Evolutionary conservation across 2,797 vertebrate species (phyloP).

Genomic region (Crypturellus tataupa): DNA sequence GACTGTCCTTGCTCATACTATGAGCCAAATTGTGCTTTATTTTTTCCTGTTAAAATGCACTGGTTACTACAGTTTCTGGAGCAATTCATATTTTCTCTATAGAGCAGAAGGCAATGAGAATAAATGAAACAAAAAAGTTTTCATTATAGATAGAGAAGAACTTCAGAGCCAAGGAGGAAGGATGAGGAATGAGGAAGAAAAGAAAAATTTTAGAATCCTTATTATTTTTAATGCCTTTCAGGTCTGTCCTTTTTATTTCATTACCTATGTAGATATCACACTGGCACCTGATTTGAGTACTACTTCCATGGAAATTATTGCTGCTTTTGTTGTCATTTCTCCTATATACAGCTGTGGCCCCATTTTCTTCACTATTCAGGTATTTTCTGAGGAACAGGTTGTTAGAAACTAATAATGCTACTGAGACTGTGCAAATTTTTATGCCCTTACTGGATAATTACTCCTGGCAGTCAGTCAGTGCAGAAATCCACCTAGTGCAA

Average conservation of each 20-base stretch:
- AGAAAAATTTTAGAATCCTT: neutral
- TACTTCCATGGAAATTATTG: neutral
- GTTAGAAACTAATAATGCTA: slow-evolving; percentile 1
- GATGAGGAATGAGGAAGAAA: neutral
- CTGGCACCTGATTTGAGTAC: neutral
- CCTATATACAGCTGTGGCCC: neutral
- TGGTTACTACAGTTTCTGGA: neutral
- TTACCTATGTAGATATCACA: neutral
- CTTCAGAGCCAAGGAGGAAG: neutral
- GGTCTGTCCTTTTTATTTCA: neutral
- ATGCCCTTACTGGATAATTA: neutral
- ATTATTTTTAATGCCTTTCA: neutral
- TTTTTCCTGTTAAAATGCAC: slow-evolving; percentile 19
- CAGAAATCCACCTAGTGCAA: slow-evolving; percentile 17
- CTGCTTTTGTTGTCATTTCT: neutral
- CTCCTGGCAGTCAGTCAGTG: slow-evolving; percentile 9
- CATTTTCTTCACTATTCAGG: neutral
- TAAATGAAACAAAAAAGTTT: neutral
- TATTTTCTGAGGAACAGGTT: neutral
- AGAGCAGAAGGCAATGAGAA: neutral
- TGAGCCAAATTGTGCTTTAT: slow-evolving; percentile 21
- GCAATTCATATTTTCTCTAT: neutral
- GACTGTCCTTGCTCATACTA: neutral
- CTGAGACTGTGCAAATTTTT: neutral
- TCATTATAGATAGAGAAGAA: neutral